Base-by-base conservation (phyloP, 1,140 invertebrate genomes). In the Plutomurus gul region DNA sequence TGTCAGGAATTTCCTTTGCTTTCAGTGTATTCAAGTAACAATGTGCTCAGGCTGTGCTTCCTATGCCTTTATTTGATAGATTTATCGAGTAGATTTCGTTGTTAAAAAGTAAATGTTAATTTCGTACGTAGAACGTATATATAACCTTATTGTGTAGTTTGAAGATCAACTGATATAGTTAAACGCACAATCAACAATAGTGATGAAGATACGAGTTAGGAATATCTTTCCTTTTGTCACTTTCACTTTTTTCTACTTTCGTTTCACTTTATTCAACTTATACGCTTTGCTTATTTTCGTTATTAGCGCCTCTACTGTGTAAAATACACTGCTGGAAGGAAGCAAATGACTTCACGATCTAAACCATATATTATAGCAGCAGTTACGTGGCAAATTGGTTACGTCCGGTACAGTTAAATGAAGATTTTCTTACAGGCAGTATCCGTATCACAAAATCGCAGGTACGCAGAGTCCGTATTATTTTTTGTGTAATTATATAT, bases 201-300 rank as follows among this genome's bases (percentile, higher is more conserved):
- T n/a, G n/a, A n/a, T n/a, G n/a, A n/a, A n/a, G n/a, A n/a, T n/a
- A n/a, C n/a, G n/a, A 65, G 16, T 65, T 65, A 27, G 27, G 56
- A 65, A 65, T 65, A 65, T 65, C 56, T 65, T 65, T 65, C 25
- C 25, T 65, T 65, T 51, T 51, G 27, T 65, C 56, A 65, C 56
- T 65, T 65, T 65, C 56, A 65, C 56, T 65, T 65, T 65, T 65
- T 30, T 65, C 25, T 25, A 65, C 56, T 65, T 65, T 65, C 56
- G 56, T 65, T 65, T 65, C 56, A 65, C 56, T 65, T 65, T 30
- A 65, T 30, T 36, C 56, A 65, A 65, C 56, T 36, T 5, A 65
- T 30, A 30, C 56, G n/a, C n/a, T n/a, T 65, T 65, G 51, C 25
- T 27, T 7, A 65, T 30, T 27, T 33, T 8, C 56, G n/a, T n/a